Percentiles rank a stretch among this genome's conserved stretches.
Evolutionary conservation across 2,888 invertebrate genomes (phyloP).

Genomic region (Heliconius charithonia): DNA sequence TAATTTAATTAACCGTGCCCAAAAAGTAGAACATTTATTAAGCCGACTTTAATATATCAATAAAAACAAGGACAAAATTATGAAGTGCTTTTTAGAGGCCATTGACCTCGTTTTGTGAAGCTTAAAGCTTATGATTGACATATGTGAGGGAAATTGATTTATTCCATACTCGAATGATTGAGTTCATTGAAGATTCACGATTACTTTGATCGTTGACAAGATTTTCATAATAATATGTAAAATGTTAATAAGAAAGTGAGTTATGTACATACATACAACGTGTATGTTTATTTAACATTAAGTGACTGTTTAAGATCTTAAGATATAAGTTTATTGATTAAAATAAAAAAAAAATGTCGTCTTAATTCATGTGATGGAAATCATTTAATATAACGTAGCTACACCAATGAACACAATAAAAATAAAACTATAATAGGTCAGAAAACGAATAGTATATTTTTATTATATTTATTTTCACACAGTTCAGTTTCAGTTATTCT

Average conservation of each 20-base stretch:
- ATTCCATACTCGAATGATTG: conserved; percentile 9
- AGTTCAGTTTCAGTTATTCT: neutral
- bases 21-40: neutral
- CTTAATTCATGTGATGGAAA: neutral
- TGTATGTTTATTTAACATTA: neutral
- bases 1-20: conserved; percentile 1
- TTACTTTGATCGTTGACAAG: conserved; percentile 6
- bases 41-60: neutral
- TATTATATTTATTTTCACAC: no score
- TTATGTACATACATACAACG: neutral
- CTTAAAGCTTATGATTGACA: neutral
- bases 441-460: no score
- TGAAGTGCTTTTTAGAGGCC: neutral
- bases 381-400: neutral
- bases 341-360: no score
- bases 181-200: conserved; percentile 14
- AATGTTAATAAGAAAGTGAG: neutral
- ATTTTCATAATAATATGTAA: conserved; percentile 1
- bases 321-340: no score
- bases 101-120: neutral
- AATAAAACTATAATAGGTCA: neutral
- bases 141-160: neutral
- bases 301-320: no score
- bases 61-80: neutral
- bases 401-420: neutral